Evolutionary conservation across 2,113 vertebrate species (phyloP), one percentile per base, ranked within the genome.

Genomic region (Chaenocephalus aceratus): DNA sequence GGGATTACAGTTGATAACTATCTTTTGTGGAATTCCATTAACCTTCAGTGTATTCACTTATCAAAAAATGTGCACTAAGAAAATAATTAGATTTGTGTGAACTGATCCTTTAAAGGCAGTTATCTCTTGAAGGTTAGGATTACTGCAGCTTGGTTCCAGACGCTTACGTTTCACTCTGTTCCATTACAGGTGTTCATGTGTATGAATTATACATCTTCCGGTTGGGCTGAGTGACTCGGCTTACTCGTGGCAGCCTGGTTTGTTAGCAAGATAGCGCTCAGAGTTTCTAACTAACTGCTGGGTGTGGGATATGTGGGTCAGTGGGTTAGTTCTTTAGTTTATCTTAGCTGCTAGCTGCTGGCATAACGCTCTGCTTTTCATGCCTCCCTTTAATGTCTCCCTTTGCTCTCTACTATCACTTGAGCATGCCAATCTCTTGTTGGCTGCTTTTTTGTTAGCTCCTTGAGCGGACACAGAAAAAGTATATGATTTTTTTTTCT

Each of bases 301-400:
- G 26, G 60, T 85, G 58, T 75, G 62, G 57, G 79, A 73, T 91
- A 89, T 90, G 72, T 92, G 80, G 90, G 90, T 91, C 82, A 92
- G 80, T 92, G 79, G 90, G 92, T 85, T 91, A 86, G 75, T 60
- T 60, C 71, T 84, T 83, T 78, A 72, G 77, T 58, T 75, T 48
- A 79, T 74, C 73, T 80, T 75, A 48, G 82, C 71, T 34, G 63
- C 71, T 49, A 61, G 81, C 84, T 64, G 68, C 67, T 70, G 84
- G 84, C 58, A 8, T 51, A 59, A 56, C 15, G 66, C 49, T 63
- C 16, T 70, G 72, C 62, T 75, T 62, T 87, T 74, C 34, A 63
- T 70, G 64, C 51, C 60, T 72, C 23, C 46, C 23, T 80, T 68
- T 87, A 87, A 60, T 67, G 34, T 66, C 14, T 72, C 54, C 48